Base-by-base conservation (phyloP, 1,140 invertebrate species). In the Drosophila pachea region DNA sequence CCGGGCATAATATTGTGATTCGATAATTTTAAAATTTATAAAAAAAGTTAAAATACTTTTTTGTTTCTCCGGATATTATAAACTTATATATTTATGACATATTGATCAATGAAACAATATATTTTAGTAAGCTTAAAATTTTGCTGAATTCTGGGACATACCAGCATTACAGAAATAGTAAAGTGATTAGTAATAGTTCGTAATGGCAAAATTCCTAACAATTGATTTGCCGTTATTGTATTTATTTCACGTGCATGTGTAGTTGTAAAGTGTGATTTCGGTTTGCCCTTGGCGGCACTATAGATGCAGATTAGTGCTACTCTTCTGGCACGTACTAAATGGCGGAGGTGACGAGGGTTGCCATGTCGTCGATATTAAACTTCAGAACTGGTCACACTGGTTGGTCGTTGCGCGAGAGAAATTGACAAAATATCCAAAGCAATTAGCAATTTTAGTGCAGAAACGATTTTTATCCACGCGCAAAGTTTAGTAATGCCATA, bases 401-500 rank as follows among this genome's bases (percentile, higher is more conserved):
- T 14, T 35, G 47, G 38, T n/a, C 68, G 35, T 71, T 76, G 74
- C 78, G 70, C 62, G 74, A 82, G 78, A 84, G 78, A 82, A 82
- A 82, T 84, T 82, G 63, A 67, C 63, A 71, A 71, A 71, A 67
- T 71, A 71, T 66, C 71, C 36, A 60, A 74, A 76, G 48, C 53
- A 62, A 70, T 71, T 72, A 66, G 67, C 70, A 75, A 73, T 65
- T 73, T 56, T 47, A 69, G 66, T 73, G 73, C 73, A 73, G 83
- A 84, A 67, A 50, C 68, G 47, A 63, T 63, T 73, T 83, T 76
- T 78, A 84, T 76, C 72, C 52, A 43, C 47, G 43, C 48, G 50
- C 58, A 75, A 74, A 63, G 50, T 69, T 67, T 43, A 72, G 63
- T 68, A 61, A 62, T 63, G 67, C 68, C 43, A 68, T 43, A 52